Evolutionary conservation across 2,888 invertebrate species (phyloP), one percentile per base, ranked within the genome.

Genomic region (Ethmia dodecea): DNA sequence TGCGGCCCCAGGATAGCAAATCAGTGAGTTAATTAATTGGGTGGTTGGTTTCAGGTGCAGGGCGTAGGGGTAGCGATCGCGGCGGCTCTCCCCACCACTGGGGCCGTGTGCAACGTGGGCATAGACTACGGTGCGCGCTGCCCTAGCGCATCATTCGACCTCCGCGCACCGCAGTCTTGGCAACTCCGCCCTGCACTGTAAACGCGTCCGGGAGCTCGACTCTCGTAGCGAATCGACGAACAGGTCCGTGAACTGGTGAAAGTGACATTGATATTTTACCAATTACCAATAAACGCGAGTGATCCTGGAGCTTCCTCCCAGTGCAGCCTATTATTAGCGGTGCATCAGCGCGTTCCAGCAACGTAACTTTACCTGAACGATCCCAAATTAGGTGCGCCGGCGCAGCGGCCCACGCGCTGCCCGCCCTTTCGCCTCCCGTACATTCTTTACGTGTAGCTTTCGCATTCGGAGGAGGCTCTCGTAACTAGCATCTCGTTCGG

Each of bases 371-470:
- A 86, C 86, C 86, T 86, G 86, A 69, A 79, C 76, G 69, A 62
- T 40, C 71, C 87, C 83, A 87, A 87, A 87, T 88, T 88, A 88
- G 88, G 88, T 68, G 83, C 80, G 83, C 73, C 73, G 68, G 52
- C 60, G 52, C 71, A 75, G 63, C 73, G 62, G 52, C 61, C 63
- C 58, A 63, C 64, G 51, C 61, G 45, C 66, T 57, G 67, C 73
- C 72, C 71, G n/a, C 75, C 77, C 78, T 74, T 66, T 60, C 58
- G 61, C 69, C 60, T 63, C 46, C 46, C 52, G 42, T 56, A 50
- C 51, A 66, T 67, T 65, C 55, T 66, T 64, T 61, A 56, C 55
- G 49, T 47, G 46, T 48, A 58, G 48, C 50, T 47, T 49, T 48
- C 47, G 70, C 74, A 75, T 73, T 76, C 65, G 74, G 68, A 69